Percentiles rank a stretch among this genome's conserved stretches.
phyloP scores from a whole-genome alignment of 2,888 invertebrate genomes.

The Pocota personata region DNA sequence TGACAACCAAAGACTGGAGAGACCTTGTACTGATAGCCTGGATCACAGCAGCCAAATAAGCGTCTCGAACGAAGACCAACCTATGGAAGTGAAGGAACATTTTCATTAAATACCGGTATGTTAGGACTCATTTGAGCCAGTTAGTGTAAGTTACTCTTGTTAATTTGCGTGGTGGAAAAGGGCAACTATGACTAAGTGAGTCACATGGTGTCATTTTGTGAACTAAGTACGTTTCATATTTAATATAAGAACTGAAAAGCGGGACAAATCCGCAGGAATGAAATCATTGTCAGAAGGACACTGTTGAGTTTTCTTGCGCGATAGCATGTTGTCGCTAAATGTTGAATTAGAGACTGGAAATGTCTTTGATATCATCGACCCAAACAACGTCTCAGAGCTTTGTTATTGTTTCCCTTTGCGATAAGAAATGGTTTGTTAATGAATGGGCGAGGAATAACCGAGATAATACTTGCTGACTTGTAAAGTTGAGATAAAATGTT shows the following conservation, averaged over 20 bases:
- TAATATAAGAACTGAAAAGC: neutral
- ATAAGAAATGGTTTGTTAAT: neutral
- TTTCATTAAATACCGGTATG: constrained; percentile 19
- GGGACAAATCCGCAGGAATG: neutral
- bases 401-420: neutral
- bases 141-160: constrained; percentile 34
- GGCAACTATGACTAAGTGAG: constrained; percentile 23
- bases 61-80: constrained; percentile 12
- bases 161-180: neutral
- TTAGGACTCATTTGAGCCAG: too few species aligned
- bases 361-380: neutral
- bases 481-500: neutral
- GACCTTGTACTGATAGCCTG: constrained; percentile 18
- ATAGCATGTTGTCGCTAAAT: neutral
- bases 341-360: neutral
- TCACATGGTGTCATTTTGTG: neutral
- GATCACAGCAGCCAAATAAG: constrained; percentile 32
- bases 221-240: constrained; percentile 22
- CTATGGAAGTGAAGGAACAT: neutral
- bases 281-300: neutral
- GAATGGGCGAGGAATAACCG: neutral
- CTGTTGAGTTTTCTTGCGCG: neutral
- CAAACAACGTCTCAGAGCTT: neutral
- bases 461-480: neutral
- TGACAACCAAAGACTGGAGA: neutral